Conservation (phyloP, 2,797 vertebrate species). For the Cetoscarus ocellatus region DNA sequence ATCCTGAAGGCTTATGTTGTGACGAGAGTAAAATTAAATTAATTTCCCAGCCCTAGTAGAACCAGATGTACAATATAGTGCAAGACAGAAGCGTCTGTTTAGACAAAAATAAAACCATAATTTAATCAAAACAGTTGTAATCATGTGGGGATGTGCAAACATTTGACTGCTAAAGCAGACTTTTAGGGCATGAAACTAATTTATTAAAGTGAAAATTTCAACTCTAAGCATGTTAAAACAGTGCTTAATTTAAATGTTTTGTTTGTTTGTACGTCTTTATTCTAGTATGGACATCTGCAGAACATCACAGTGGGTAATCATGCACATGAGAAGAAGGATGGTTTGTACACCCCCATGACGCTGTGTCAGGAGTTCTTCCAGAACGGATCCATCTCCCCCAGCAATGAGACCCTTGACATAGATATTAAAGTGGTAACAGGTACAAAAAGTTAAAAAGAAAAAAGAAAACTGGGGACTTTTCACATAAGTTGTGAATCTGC, state of each 20-base stretch:
- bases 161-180: no score
- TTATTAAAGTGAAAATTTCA: not conserved
- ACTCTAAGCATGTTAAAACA: not conserved
- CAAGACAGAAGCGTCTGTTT: no score
- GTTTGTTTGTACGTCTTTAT: not conserved
- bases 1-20: no score
- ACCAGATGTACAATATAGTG: no score
- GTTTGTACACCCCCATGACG: slow-evolving; percentile 78
- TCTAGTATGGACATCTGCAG: slow-evolving; percentile 87
- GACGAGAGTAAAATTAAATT: no score
- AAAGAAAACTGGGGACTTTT: not conserved
- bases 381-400: slow-evolving; percentile 88
- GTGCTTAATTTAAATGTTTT: not conserved
- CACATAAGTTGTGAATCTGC: not conserved
- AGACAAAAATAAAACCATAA: no score
- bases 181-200: no score
- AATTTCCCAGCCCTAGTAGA: no score
- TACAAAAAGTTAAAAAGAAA: slow-evolving; percentile 72
- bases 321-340: slow-evolving; percentile 87
- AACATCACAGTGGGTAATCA: slow-evolving; percentile 93
- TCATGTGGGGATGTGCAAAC: not conserved
- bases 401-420: slow-evolving; percentile 93
- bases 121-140: no score
- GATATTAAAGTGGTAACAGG: slow-evolving; percentile 90
- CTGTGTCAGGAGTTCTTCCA: slow-evolving; percentile 94